A percentile compares a stretch with the other conserved stretches of the same genome.
phyloP scores from a whole-genome alignment of 2,888 invertebrate species.

The Orchestes rusci region DNA sequence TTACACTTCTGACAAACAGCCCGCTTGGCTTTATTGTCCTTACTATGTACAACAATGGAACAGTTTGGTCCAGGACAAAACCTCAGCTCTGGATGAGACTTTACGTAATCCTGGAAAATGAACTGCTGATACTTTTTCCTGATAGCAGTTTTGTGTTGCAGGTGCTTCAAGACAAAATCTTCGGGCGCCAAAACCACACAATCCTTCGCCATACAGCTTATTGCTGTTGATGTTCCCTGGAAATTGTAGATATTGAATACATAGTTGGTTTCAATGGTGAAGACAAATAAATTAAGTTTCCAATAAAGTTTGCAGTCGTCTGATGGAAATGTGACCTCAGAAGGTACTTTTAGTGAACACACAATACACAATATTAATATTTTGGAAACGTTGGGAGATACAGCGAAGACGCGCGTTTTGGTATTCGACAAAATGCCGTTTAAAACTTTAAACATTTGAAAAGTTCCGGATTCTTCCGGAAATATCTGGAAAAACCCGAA shows the following conservation, averaged over 20 bases:
- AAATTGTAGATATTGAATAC: conserved; percentile 9
- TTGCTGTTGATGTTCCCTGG: conserved; percentile 68
- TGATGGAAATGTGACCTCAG: too few species aligned
- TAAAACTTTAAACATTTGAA: too few species aligned
- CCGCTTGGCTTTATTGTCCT: conserved; percentile 74
- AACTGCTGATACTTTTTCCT: conserved; percentile 93
- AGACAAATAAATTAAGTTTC: neutral
- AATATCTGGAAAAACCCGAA: too few species aligned
- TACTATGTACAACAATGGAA: conserved; percentile 79
- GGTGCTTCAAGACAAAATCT: conserved; percentile 84
- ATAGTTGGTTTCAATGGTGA: conserved; percentile 3
- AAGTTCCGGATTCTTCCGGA: too few species aligned
- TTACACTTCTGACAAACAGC: conserved; percentile 86
- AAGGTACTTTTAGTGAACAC: too few species aligned
- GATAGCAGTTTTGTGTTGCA: conserved; percentile 67
- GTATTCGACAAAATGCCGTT: too few species aligned
- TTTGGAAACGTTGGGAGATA: too few species aligned
- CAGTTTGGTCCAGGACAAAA: conserved; percentile 98
- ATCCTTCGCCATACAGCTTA: conserved; percentile 95
- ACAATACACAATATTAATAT: too few species aligned
- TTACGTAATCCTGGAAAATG: conserved; percentile 93
- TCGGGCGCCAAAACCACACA: conserved; percentile 94
- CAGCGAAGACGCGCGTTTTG: too few species aligned
- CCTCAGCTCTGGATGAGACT: conserved; percentile 81
- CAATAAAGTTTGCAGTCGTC: too few species aligned